Conservation (phyloP, 2,888 invertebrate genomes). For the Limenitis camilla region DNA sequence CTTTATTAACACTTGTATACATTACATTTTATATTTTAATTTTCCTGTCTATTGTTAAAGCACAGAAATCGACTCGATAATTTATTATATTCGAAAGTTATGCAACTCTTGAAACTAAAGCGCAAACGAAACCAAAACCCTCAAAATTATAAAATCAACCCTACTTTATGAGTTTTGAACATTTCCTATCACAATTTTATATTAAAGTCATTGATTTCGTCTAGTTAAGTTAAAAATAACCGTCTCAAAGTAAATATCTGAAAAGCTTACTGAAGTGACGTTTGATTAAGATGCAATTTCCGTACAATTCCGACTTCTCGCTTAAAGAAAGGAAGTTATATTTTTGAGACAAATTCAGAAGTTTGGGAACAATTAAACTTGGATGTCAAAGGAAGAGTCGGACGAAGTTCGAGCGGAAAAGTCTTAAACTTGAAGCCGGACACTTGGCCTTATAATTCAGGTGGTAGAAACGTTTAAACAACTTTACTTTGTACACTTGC, state of each 20-base stretch:
- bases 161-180: too few relatives aligned
- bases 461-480: slow-evolving; percentile 7
- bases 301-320: neutral
- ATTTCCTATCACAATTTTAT: too few relatives aligned
- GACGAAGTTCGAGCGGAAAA: slow-evolving; percentile 45
- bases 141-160: neutral
- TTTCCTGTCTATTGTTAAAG: neutral
- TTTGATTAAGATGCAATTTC: slow-evolving; percentile 6
- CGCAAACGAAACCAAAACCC: neutral
- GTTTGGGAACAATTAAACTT: slow-evolving; percentile 56
- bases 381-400: slow-evolving; percentile 54
- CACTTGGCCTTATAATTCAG: slow-evolving; percentile 34
- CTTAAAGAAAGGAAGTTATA: slow-evolving; percentile 8
- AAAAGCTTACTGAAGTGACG: neutral
- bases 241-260: too few relatives aligned
- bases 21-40: too few relatives aligned
- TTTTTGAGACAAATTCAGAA: slow-evolving; percentile 26
- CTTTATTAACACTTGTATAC: too few relatives aligned
- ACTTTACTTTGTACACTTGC: slow-evolving; percentile 10
- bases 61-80: neutral
- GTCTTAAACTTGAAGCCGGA: slow-evolving; percentile 36
- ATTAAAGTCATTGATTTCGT: too few relatives aligned
- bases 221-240: neutral
- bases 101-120: neutral
- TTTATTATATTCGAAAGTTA: too few relatives aligned